Evolutionary conservation across 2,113 vertebrate species (phyloP), one percentile per base, ranked within the genome.

Genomic region (Passer montanus): DNA sequence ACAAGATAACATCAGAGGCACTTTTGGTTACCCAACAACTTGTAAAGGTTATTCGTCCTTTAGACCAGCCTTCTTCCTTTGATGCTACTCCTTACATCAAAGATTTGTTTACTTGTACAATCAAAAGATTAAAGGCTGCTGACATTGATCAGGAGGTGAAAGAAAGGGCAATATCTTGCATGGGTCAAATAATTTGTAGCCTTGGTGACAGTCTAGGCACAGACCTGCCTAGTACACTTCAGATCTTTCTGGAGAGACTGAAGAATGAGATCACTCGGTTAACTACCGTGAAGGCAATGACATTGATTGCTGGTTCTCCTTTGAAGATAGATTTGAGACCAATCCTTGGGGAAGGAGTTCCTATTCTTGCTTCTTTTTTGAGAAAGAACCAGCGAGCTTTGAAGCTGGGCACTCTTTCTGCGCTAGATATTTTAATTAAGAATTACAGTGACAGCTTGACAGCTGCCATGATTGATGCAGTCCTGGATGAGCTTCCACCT

Each of bases 121-220:
- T 99, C 96, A 99, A 98, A 94, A 98, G 99, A 59, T 98, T 99
- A 74, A 99, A 99, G 97, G 99, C 99, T 50, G 99, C 99, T 24
- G 99, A 99, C 97, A 99, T 99, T 94, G 99, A 99, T 97, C 99
- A 99, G 97, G 99, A 99, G 93, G 99, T 99, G 72, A 99, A 99
- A 95, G 99, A 99, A 90, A 98, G 99, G 77, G 99, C 99, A 84
- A 99, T 99, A 97, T 99, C 99, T 91, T 99, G 99, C 89, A 99
- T 99, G 99, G 99, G 99, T 52, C 99, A 99, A 96, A 99, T 99
- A 35, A 99, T 99, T 97, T 99, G 99, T 96, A 99, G 99, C 95
- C 98, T 99, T 91, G 99, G 99, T 70, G 99, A 99, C 97, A 99
- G 98, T 79, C 98, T 99, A 78, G 99, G 99, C n/a, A 69, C 97